Conservation (phyloP, 1,140 invertebrate species). For the Gryllus bimaculatus region DNA sequence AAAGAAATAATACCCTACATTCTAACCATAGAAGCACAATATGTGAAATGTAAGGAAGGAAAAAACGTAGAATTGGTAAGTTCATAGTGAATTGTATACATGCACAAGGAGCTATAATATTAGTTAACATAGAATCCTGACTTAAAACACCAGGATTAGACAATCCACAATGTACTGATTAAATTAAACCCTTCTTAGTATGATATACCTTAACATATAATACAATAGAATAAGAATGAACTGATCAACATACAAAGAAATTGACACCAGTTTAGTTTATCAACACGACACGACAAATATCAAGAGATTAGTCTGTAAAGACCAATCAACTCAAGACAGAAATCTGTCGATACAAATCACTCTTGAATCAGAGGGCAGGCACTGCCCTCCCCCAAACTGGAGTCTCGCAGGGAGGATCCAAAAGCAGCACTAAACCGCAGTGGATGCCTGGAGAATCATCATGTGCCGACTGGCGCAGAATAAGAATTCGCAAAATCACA, state of each 20-base stretch:
- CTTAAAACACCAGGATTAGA: background rate
- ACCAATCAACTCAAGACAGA: conserved; percentile 15
- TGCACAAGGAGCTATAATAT: conserved; percentile 4
- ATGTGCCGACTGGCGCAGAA: conserved; percentile 16
- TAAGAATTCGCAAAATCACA: conserved; percentile 21
- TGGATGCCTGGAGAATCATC: conserved; percentile 17
- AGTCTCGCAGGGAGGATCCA: conserved; percentile 13
- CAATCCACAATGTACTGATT: conserved; percentile 19
- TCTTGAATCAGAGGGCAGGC: conserved; percentile 11
- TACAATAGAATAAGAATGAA: conserved; percentile 21
- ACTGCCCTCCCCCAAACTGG: conserved; percentile 7
- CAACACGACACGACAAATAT: conserved; percentile 21
- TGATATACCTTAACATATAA: conserved; percentile 19
- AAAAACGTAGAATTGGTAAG: conserved; percentile 18
- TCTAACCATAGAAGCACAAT: conserved; percentile 12
- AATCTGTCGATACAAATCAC: conserved; percentile 11
- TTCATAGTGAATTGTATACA: conserved; percentile 12
- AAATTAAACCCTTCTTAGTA: conserved; percentile 18
- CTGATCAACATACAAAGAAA: conserved; percentile 20
- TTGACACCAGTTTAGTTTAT: conserved; percentile 16
- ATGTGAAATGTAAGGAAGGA: conserved; percentile 15
- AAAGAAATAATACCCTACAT: conserved; percentile 13
- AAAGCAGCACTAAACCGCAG: conserved; percentile 16
- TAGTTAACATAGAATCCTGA: conserved; percentile 13
- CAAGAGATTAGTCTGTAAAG: conserved; percentile 15